These are phyloP conservation scores for Oplegnathus fasciatus DNA, from an alignment of 2,113 vertebrate genomes.

Conservation along the genomic window DNA sequence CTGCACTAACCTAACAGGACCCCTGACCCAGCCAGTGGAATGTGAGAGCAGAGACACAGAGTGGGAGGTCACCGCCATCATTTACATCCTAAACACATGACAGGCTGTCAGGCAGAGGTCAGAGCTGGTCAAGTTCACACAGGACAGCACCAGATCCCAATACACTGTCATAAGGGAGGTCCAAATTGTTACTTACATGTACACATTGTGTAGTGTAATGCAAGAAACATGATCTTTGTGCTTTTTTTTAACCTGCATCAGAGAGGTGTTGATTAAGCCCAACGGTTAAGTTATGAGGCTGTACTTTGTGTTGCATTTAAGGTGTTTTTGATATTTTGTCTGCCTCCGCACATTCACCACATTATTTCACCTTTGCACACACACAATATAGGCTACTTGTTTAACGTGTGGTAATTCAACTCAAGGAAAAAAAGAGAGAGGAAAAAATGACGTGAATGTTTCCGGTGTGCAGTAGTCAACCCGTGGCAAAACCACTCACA, in stretches of 20 bases:
- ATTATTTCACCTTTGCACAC: neutral
- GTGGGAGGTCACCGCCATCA: slow-evolving; percentile 72
- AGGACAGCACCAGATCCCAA: slow-evolving; percentile 37
- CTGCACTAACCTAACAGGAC: slow-evolving; percentile 50
- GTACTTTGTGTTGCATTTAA: neutral
- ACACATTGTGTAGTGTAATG: neutral
- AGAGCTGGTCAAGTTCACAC: slow-evolving; percentile 75
- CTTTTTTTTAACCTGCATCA: neutral
- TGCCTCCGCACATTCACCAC: neutral
- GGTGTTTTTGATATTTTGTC: slow-evolving; percentile 7
- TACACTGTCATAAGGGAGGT: slow-evolving; percentile 14
- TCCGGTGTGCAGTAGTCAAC: slow-evolving; percentile 17
- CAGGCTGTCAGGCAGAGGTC: slow-evolving; percentile 73
- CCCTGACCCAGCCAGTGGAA: slow-evolving; percentile 64
- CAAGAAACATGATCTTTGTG: neutral
- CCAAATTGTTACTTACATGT: slow-evolving; percentile 6
- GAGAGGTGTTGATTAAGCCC: neutral
- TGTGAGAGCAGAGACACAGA: slow-evolving; percentile 53
- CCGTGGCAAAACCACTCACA: slow-evolving; percentile 26
- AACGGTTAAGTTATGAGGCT: neutral
- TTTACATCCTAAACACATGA: slow-evolving; percentile 79
- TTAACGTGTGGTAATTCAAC: slow-evolving; percentile 12
- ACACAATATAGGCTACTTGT: neutral
- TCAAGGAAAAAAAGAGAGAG: neutral
- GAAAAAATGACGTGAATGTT: slow-evolving; percentile 8